Base-by-base conservation (phyloP, 1,140 invertebrate species). In the Zaprionus davidi region DNA sequence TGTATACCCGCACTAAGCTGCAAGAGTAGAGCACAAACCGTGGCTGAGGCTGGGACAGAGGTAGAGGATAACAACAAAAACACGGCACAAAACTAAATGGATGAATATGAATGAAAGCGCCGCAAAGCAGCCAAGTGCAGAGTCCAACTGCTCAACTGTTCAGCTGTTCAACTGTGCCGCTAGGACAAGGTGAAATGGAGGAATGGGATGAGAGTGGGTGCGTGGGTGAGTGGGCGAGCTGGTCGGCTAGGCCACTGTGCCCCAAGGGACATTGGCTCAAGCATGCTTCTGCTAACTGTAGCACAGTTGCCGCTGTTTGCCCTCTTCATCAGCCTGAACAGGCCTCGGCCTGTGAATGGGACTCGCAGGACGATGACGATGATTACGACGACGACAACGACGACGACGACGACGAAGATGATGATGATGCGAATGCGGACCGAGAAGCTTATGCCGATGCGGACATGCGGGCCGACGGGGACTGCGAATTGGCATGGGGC, bases 91-190 rank as follows among this genome's bases (percentile, higher is more conserved):
- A 81, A 88, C 82, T 69, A 81, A 87, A 87, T 88, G 84, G 81
- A 88, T 84, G 84, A 87, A 87, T 87, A 87, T 87, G 84, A 87
- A 87, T 88, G 84, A 87, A 87, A 87, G 62, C 68, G 78, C 78
- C 81, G 74, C 84, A 80, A 87, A 68, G 12, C 68, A 72, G 69
- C 22, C 71, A 74, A 77, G 75, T 73, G 75, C 64, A 77, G 75
- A 77, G 57, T 63, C 57, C 74, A 72, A 76, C 81, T 88, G 83
- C 79, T 85, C 84, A 78, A 83, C 60, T 66, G 78, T 38, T 36
- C 41, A 46, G n/a, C 46, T 34, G 62, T 24, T 64, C 9, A 24
- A n/a, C 59, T 28, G n/a, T n/a, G 7, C 28, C 9, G 57, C 17
- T 59, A 17, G 28, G 20, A 51, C n/a, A 38, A 13, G 49, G 24